A percentile compares a stretch with the other conserved stretches of the same genome.
These are phyloP conservation scores for Penaeus monodon DNA, from an alignment of 2,888 invertebrate genomes.

Conservation along the genomic window DNA sequence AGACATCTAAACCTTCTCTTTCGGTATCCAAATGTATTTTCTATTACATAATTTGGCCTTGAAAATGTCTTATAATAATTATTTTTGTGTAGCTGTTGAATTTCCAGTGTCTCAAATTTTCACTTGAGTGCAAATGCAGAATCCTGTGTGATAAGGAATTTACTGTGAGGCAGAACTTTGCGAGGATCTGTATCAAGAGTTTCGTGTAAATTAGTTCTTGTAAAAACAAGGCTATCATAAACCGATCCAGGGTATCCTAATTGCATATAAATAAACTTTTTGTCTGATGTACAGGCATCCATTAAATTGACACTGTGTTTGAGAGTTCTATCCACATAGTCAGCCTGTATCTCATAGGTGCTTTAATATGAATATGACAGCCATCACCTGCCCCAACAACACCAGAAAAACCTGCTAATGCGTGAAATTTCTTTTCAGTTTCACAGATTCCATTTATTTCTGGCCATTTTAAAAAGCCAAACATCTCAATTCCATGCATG, in stretches of 20 bases:
- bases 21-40: no score
- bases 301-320: constrained; percentile 20
- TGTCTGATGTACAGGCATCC: background rate
- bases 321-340: constrained; percentile 5
- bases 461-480: background rate
- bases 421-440: background rate
- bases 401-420: constrained; percentile 4
- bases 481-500: constrained; percentile 2
- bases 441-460: background rate
- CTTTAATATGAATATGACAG: constrained; percentile 9
- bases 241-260: constrained; percentile 1
- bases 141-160: no score
- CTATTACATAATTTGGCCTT: background rate
- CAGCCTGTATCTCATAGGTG: background rate
- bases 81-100: background rate
- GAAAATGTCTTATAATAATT: constrained; percentile 10
- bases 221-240: constrained; percentile 19
- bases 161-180: background rate
- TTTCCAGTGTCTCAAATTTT: background rate
- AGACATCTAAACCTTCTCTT: no score
- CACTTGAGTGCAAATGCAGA: no score
- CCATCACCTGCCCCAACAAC: constrained; percentile 25
- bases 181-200: background rate
- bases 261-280: background rate
- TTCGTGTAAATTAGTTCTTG: background rate